Conservation (phyloP, 2,113 vertebrate species). For the Sclerurus mexicanus region DNA sequence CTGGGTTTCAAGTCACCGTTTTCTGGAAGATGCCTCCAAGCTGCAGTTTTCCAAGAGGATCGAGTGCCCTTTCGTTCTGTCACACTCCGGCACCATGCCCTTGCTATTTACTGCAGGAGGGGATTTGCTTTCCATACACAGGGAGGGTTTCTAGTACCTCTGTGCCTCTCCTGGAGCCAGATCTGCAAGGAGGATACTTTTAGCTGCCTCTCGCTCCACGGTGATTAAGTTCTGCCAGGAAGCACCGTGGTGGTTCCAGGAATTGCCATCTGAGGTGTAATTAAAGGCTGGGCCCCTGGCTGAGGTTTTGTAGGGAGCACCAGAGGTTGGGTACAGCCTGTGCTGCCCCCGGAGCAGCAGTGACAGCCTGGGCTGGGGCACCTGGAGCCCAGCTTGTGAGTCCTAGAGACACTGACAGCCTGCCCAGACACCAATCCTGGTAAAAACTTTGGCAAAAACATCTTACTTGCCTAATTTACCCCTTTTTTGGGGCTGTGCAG, state of each 20-base stretch:
- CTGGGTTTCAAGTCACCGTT: slow-evolving; percentile 31
- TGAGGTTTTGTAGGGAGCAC: neutral
- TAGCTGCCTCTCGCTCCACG: neutral
- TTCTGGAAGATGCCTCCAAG: slow-evolving; percentile 25
- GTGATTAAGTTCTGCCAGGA: slow-evolving; percentile 26
- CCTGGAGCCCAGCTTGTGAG: rapidly evolving
- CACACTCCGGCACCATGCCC: slow-evolving; percentile 15
- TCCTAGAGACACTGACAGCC: neutral
- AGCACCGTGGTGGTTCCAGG: neutral
- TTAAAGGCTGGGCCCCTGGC: neutral
- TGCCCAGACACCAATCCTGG: neutral
- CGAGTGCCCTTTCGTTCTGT: slow-evolving; percentile 38
- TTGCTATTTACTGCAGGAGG: slow-evolving; percentile 34
- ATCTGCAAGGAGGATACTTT: neutral
- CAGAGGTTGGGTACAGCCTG: neutral
- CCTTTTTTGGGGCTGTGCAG: neutral
- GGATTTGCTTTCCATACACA: neutral
- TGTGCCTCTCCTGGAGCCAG: neutral
- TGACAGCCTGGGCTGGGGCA: neutral
- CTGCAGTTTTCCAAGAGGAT: slow-evolving; percentile 6
- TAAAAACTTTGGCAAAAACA: neutral
- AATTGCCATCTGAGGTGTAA: slow-evolving; percentile 6
- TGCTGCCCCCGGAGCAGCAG: neutral
- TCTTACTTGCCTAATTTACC: rapidly evolving
- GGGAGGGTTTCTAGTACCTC: neutral